These are phyloP conservation scores for Nebria ingens DNA, from an alignment of 1,140 invertebrate genomes.

Conservation along the genomic window DNA sequence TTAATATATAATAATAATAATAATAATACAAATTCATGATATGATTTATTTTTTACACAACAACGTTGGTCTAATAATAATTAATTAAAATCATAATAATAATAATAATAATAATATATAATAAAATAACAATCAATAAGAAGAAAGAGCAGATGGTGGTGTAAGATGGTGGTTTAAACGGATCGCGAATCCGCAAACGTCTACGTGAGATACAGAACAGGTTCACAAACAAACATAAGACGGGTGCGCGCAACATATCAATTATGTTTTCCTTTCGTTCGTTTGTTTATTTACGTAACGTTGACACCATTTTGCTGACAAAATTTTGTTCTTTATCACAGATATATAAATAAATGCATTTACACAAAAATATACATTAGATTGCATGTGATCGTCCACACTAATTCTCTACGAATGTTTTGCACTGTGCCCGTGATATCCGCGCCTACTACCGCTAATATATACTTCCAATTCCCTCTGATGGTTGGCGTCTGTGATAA, in stretches of 20 bases:
- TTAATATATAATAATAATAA: conserved; percentile 17
- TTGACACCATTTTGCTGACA: conserved; percentile 20
- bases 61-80: conserved; percentile 25
- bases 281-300: no score
- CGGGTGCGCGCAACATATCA: conserved; percentile 23
- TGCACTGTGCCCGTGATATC: not conserved
- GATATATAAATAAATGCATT: conserved; percentile 51
- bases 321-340: conserved; percentile 44
- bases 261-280: conserved; percentile 5
- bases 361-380: conserved; percentile 35
- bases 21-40: conserved; percentile 32
- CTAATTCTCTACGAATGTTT: conserved; percentile 6
- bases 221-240: conserved; percentile 28
- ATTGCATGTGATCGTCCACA: conserved; percentile 21
- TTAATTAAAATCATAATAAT: conserved; percentile 13
- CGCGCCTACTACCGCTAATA: no score
- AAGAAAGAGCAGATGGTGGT: not conserved
- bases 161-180: not conserved
- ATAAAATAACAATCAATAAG: conserved; percentile 20
- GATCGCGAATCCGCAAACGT: not conserved
- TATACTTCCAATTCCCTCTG: not conserved
- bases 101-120: conserved; percentile 15
- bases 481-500: not conserved
- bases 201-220: conserved; percentile 23
- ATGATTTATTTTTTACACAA: conserved; percentile 34